Conservation (phyloP, 2,797 vertebrate genomes). For the Microctenopoma stevenorrisi region DNA sequence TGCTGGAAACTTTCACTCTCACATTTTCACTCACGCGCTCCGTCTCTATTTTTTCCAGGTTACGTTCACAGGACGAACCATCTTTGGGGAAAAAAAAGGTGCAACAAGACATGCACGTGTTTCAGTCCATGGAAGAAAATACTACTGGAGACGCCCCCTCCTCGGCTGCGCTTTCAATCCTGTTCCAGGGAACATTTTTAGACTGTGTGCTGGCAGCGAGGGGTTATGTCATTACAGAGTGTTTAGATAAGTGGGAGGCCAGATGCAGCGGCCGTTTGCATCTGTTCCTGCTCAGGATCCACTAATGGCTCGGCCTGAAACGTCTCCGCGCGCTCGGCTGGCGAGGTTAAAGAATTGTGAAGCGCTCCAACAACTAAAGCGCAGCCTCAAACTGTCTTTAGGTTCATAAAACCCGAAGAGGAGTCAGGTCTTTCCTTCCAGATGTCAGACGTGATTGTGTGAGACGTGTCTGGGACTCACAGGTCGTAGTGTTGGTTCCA, state of each 20-base stretch:
- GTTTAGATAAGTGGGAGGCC: conserved; percentile 53
- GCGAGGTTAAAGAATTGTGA: conserved; percentile 43
- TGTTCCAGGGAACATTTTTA: conserved; percentile 64
- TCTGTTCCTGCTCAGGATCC: conserved; percentile 55
- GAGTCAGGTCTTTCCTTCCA: conserved; percentile 26
- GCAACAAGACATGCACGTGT: conserved; percentile 71
- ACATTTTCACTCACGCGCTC: conserved; percentile 68
- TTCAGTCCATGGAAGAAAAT: conserved; percentile 70
- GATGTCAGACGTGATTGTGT: conserved; percentile 14
- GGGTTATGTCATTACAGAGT: conserved; percentile 62
- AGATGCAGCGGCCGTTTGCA: conserved; percentile 59
- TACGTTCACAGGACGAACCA: conserved; percentile 64
- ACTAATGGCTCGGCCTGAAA: conserved; percentile 50
- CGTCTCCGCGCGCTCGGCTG: conserved; percentile 31
- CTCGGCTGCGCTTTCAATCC: conserved; percentile 44
- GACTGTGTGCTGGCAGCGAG: conserved; percentile 32
- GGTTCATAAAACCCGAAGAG: conserved; percentile 42
- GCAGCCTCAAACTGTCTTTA: conserved; percentile 28
- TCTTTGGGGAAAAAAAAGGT: conserved; percentile 69
- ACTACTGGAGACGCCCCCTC: conserved; percentile 48
- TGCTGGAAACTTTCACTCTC: conserved; percentile 79
- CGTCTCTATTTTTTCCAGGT: conserved; percentile 60
- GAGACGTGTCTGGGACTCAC: conserved; percentile 82
- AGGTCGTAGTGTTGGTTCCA: conserved; percentile 99
- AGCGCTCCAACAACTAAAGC: conserved; percentile 11